A percentile compares a stretch with the other conserved stretches of the same genome.
Evolutionary conservation across 2,888 invertebrate species (phyloP).

Genomic region (Rhimphoctona megacephalus): DNA sequence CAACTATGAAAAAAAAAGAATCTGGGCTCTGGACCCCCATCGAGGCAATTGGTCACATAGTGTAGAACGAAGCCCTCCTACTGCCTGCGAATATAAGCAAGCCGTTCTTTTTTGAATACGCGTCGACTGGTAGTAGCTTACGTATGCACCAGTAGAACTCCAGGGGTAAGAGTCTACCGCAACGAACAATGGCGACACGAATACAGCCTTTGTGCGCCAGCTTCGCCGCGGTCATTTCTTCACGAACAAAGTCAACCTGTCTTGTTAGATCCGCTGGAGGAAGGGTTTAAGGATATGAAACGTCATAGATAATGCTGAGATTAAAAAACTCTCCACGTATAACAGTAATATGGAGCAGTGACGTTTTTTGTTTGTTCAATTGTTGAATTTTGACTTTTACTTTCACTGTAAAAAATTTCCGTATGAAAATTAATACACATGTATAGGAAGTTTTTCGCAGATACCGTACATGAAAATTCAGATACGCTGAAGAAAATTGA

Average conservation of each 20-base stretch:
- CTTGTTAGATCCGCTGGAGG: conserved; percentile 42
- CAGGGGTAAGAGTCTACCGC: conserved; percentile 73
- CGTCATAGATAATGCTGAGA: conserved; percentile 3
- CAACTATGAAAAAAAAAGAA: conserved; percentile 70
- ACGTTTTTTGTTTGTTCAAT: background rate
- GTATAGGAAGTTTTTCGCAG: too few species aligned
- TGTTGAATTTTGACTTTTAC: background rate
- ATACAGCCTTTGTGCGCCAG: conserved; percentile 67
- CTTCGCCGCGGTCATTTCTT: conserved; percentile 62
- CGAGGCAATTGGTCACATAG: conserved; percentile 80
- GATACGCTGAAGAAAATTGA: too few species aligned
- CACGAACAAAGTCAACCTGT: conserved; percentile 48
- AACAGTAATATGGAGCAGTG: background rate
- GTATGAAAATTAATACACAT: too few species aligned
- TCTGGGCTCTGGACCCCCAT: conserved; percentile 69
- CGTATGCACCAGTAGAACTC: conserved; percentile 38
- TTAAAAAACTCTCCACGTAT: background rate
- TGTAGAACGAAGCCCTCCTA: conserved; percentile 77
- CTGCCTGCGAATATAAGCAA: conserved; percentile 79
- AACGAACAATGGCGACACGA: conserved; percentile 75
- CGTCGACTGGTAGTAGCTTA: conserved; percentile 67
- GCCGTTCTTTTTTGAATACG: conserved; percentile 76
- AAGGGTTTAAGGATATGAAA: conserved; percentile 21
- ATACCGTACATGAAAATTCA: too few species aligned
- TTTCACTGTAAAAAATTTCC: background rate